These are phyloP conservation scores for human (Homo sapiens) DNA, from an alignment of 2,113 vertebrate species.

Conservation along the genomic window GRCh38 chr4:133665501-133666000, in stretches of 20 bases:
- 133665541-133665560: constrained; percentile 16
- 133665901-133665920: neutral
- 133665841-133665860: neutral
- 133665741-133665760: neutral
- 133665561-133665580: constrained; percentile 12
- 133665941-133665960: neutral
- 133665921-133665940: fast-evolving
- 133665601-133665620: constrained; percentile 26
- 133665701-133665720: neutral
- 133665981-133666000: neutral
- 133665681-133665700: neutral
- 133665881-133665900: neutral
- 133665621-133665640: neutral
- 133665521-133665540: neutral
- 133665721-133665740: neutral
- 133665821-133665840: neutral
- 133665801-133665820: neutral
- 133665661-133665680: neutral
- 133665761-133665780: neutral
- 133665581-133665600: neutral
- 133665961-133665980: neutral
- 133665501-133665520: neutral
- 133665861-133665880: neutral
- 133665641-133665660: neutral
- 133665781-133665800: neutral